These are phyloP conservation scores for Mesochorus sp. DNA, from an alignment of 2,888 invertebrate species.

Conservation along the genomic window DNA sequence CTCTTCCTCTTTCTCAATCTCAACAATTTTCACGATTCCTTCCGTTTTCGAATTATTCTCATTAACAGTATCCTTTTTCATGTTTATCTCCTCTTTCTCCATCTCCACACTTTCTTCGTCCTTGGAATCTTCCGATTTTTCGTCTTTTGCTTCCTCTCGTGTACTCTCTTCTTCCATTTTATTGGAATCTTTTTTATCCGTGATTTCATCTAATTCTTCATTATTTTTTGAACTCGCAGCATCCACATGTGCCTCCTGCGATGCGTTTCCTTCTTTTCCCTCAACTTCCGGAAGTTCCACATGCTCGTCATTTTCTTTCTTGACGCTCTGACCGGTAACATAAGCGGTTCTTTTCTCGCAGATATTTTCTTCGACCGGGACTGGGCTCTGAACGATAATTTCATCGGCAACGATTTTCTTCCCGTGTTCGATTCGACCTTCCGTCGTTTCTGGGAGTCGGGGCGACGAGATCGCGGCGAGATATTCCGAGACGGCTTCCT, in stretches of 20 bases:
- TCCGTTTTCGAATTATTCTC: not conserved
- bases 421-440: not conserved
- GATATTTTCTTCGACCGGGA: constrained; percentile 52
- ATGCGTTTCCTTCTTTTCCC: not conserved
- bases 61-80: not conserved
- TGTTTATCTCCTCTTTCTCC: not conserved
- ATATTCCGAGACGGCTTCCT: constrained; percentile 41
- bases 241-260: not conserved
- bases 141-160: constrained; percentile 78
- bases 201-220: constrained; percentile 2
- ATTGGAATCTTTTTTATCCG: constrained; percentile 17
- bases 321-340: constrained; percentile 41
- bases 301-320: constrained; percentile 5
- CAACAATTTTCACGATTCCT: not conserved
- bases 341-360: constrained; percentile 43
- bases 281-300: not conserved
- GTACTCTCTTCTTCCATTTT: constrained; percentile 70
- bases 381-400: constrained; percentile 42
- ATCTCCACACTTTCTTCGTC: not conserved
- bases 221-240: not conserved
- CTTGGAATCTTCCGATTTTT: not conserved
- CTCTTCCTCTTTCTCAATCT: not conserved
- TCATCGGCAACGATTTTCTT: constrained; percentile 33
- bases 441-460: constrained; percentile 19
- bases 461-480: constrained; percentile 9